Evolutionary conservation across 35 echinoderm and acorn worm species (phyloP).

Genomic region (Heliocidaris tuberculata): DNA sequence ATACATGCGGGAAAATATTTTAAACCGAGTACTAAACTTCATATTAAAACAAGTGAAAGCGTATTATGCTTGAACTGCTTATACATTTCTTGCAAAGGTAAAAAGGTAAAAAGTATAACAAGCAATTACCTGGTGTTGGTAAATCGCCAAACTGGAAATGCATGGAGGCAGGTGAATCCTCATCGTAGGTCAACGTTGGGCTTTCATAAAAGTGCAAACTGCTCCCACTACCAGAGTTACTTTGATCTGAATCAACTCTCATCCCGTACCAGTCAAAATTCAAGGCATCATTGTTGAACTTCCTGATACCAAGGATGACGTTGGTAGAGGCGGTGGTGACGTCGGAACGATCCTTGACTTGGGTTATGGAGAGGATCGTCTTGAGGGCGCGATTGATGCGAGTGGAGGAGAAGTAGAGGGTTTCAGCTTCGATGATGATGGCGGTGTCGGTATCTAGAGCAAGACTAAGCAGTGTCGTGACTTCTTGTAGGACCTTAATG

Average conservation of each 20-base stretch:
- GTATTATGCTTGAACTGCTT: no score
- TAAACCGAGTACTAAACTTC: no score
- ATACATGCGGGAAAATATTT: no score
- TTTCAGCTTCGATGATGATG: neutral
- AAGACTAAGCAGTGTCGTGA: neutral
- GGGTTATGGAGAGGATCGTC: neutral
- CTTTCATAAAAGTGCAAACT: neutral
- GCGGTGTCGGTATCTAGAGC: neutral
- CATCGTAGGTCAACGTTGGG: neutral
- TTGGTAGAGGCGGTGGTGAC: neutral
- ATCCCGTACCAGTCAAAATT: slow-evolving; percentile 13
- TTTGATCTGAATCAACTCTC: neutral
- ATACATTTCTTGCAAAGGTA: no score
- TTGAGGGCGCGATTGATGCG: neutral
- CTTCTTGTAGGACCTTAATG: neutral
- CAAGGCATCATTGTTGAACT: neutral
- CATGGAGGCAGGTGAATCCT: neutral
- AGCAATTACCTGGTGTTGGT: neutral
- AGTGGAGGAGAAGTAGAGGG: neutral
- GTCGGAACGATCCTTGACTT: neutral
- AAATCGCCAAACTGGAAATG: slow-evolving; percentile 23
- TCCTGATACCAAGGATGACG: neutral
- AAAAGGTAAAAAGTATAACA: no score
- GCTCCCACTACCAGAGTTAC: neutral
- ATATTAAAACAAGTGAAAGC: no score